Conservation (phyloP, 2,888 invertebrate species). For the Pseudoips prasinana region DNA sequence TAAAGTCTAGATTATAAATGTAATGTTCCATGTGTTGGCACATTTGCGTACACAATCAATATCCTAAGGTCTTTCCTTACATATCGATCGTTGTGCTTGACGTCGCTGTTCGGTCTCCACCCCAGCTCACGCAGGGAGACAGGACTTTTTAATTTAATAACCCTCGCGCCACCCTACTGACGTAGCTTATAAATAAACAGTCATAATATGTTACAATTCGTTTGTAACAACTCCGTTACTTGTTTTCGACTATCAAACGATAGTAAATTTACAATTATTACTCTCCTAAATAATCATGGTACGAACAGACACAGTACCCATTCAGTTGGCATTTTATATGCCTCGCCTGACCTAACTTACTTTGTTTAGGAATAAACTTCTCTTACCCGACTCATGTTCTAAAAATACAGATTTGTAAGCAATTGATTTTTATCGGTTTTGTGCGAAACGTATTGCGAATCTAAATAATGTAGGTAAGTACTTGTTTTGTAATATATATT, state of each 20-base stretch:
- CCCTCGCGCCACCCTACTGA: constrained; percentile 6
- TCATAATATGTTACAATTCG: constrained; percentile 1
- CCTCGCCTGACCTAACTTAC: constrained; percentile 5
- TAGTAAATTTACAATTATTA: constrained; percentile 5
- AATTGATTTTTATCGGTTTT: constrained; percentile 10
- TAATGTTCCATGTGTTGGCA: no score
- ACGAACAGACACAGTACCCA: constrained; percentile 1
- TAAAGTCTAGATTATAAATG: no score
- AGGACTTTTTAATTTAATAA: constrained; percentile 4
- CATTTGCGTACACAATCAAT: constrained; percentile 8
- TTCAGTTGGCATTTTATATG: constrained; percentile 6
- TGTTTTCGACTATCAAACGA: no score
- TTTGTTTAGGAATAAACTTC: constrained; percentile 16
- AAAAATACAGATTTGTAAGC: constrained; percentile 17
- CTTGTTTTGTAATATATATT: no score
- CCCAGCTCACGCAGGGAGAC: constrained; percentile 3
- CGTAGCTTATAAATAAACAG: constrained; percentile 2
- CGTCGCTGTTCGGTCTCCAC: constrained; percentile 15
- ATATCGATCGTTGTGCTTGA: constrained; percentile 52
- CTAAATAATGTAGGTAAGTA: not conserved
- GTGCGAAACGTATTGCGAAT: constrained; percentile 3
- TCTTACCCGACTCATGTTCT: constrained; percentile 12
- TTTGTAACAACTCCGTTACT: no score
- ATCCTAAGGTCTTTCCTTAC: constrained; percentile 29
- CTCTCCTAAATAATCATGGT: constrained; percentile 2